A percentile compares a stretch with the other conserved stretches of the same genome.
Evolutionary conservation across 1,140 invertebrate species (phyloP).

Genomic region (Lordiphosa mommai): DNA sequence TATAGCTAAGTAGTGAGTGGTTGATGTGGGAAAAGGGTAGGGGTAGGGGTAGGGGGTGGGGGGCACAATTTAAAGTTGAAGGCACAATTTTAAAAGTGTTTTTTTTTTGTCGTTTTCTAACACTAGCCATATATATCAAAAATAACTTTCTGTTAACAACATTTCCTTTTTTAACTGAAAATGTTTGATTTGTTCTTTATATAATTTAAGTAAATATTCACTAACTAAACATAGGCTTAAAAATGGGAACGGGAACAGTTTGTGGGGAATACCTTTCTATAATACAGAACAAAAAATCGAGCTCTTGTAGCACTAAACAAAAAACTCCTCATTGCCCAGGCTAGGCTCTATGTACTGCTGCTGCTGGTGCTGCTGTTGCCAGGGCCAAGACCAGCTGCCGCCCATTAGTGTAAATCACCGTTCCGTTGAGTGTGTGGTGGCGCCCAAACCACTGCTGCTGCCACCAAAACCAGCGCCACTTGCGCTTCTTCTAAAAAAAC

Average conservation of each 20-base stretch:
- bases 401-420: slow-evolving; percentile 71
- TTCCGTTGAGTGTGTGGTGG: slow-evolving; percentile 66
- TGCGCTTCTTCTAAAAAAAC: slow-evolving; percentile 83
- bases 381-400: slow-evolving; percentile 53
- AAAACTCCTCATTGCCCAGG: slow-evolving; percentile 64
- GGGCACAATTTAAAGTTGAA: slow-evolving; percentile 58
- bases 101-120: slow-evolving; percentile 23
- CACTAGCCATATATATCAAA: slow-evolving; percentile 32
- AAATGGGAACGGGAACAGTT: background rate
- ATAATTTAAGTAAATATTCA: background rate
- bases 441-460: slow-evolving; percentile 46
- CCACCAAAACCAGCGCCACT: slow-evolving; percentile 29
- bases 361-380: slow-evolving; percentile 25
- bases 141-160: no score
- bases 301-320: slow-evolving; percentile 32
- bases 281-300: slow-evolving; percentile 32
- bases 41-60: background rate
- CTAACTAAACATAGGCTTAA: slow-evolving; percentile 23
- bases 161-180: no score
- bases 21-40: background rate
- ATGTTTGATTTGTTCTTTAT: no score
- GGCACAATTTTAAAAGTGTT: slow-evolving; percentile 74
- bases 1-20: slow-evolving; percentile 1
- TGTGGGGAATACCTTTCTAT: slow-evolving; percentile 10
- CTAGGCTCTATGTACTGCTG: slow-evolving; percentile 46